Conservation (phyloP, 2,113 vertebrate species). For the Naja naja region DNA sequence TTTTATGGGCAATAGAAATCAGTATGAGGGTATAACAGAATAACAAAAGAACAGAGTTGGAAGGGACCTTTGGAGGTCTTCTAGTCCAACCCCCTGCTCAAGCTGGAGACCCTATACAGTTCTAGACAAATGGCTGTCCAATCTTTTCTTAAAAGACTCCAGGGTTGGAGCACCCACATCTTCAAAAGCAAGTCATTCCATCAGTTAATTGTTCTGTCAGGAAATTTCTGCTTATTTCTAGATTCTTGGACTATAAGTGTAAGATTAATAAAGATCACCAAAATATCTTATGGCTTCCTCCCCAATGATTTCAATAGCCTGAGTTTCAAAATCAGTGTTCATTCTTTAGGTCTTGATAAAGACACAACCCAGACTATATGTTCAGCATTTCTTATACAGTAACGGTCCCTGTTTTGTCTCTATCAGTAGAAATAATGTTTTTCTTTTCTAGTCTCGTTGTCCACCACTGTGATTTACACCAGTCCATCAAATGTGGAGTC, state of each 20-base stretch:
- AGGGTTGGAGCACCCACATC: not conserved
- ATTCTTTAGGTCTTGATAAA: not conserved
- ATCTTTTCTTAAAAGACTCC: not conserved
- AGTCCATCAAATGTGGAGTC: not conserved
- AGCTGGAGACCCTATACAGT: no score
- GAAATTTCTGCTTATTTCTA: no score
- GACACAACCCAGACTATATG: not conserved
- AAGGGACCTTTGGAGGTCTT: no score
- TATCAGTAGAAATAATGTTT: not conserved
- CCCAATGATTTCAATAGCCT: not conserved
- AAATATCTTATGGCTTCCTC: not conserved
- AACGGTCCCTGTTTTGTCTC: not conserved
- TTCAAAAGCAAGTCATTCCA: not conserved
- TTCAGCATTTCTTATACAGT: not conserved
- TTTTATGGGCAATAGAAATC: no score
- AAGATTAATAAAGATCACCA: not conserved
- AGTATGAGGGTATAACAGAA: no score
- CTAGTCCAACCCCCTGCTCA: no score
- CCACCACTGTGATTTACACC: no score
- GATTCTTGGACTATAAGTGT: no score
- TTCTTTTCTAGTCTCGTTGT: not conserved
- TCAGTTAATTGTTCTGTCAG: no score
- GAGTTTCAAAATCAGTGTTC: constrained; percentile 2
- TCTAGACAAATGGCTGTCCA: not conserved
- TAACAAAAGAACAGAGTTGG: no score